Conservation (phyloP, 2,797 vertebrate genomes). For the Acestrorhynchus altus region DNA sequence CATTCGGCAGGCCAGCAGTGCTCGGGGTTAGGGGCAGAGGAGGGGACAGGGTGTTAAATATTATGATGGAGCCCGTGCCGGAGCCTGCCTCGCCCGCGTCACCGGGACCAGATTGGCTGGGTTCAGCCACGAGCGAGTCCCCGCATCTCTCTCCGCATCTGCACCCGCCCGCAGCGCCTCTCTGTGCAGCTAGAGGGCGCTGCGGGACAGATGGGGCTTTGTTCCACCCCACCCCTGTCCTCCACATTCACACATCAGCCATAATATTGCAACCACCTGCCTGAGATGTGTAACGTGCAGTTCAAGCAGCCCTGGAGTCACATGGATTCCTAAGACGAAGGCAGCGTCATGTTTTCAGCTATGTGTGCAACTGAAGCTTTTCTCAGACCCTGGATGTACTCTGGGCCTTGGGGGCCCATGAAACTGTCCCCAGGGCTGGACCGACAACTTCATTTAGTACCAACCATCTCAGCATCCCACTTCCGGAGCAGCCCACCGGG, state of each 20-base stretch:
- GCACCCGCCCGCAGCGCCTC: conserved; percentile 70
- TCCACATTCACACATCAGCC: neutral
- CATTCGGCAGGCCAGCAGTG: conserved; percentile 60
- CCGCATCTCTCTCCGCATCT: conserved; percentile 57
- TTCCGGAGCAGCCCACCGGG: too few species aligned
- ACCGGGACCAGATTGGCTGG: conserved; percentile 84
- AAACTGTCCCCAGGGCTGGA: too few species aligned
- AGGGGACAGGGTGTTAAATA: conserved; percentile 84
- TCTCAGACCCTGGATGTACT: too few species aligned
- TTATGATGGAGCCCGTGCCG: conserved; percentile 79
- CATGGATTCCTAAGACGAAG: too few species aligned
- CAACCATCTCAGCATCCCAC: too few species aligned
- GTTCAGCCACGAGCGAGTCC: conserved; percentile 78
- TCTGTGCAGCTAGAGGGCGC: conserved; percentile 80
- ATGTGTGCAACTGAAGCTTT: too few species aligned
- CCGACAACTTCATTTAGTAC: too few species aligned
- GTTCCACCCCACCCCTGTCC: neutral
- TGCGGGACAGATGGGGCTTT: conserved; percentile 13
- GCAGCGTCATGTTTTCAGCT: too few species aligned
- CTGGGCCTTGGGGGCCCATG: too few species aligned
- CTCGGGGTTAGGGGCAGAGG: conserved; percentile 73
- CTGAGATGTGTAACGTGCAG: too few species aligned
- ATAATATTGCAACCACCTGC: neutral
- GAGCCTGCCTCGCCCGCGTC: conserved; percentile 92
- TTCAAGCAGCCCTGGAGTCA: too few species aligned